Base-by-base conservation (phyloP, 1,140 invertebrate genomes). In the Drosophila pseudoananassae region DNA sequence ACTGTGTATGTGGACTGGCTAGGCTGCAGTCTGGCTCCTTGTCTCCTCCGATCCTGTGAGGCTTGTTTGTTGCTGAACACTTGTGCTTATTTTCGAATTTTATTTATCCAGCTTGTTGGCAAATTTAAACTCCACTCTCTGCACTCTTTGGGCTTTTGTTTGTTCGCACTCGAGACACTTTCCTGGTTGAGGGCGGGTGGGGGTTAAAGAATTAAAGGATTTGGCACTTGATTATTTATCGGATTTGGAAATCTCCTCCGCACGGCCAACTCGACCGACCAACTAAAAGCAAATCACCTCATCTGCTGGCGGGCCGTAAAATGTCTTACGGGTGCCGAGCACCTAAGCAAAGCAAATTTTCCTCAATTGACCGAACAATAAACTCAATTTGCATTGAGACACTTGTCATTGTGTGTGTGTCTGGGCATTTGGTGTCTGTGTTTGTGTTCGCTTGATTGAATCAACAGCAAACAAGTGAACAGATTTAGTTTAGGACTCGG, bases 331-430 rank as follows among this genome's bases (percentile, higher is more conserved):
- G 69, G 66, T 52, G 31, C 40, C 12, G 40, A 45, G 47, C 60
- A 33, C 10, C 33, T 69, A 63, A 58, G 66, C 55, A 43, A 63
- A 54, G 66, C 50, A 43, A 73, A 69, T 31, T 33, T 49, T 61
- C 60, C 65, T 76, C 82, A 85, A 85, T 85, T 87, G 82, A 50
- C 56, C 64, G 78, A 68, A 78, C 70, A 85, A 85, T 87, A 76
- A 78, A 76, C 52, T 66, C 60, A 87, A 88, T 84, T 85, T 87
- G 76, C 78, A 81, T 76, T 69, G 72, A 66, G 53, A 59, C 23
- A 10, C 40, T 55, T 23, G 66, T 38, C 38, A 43, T 54, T 56
- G 53, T 73, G 46, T 38, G 43, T 38, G 38, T 68, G 23, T 70
- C 8, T 33, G 25, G 45, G 40, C 23, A 43, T 51, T 61, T 17